Evolutionary conservation across 2,113 vertebrate genomes (phyloP).

Genomic region (Centrocercus urophasianus): DNA sequence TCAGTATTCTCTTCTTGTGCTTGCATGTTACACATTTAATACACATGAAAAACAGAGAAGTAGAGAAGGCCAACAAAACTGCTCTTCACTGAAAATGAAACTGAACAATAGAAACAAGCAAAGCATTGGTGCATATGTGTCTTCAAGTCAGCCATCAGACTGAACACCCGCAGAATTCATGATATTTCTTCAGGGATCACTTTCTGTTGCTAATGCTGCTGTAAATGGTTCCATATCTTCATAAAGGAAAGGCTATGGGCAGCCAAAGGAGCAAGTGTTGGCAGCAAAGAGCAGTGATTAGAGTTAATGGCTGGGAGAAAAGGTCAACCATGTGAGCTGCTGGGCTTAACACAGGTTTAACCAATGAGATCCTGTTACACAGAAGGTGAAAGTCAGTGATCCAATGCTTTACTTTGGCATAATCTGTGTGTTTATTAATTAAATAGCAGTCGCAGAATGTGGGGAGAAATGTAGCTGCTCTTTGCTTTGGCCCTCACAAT

Average conservation of each 20-base stretch:
- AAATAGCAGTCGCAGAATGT: background rate
- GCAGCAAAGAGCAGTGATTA: background rate
- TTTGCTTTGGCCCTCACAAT: background rate
- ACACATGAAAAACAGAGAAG: background rate
- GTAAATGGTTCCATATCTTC: background rate
- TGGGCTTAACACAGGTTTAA: background rate
- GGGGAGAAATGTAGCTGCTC: background rate
- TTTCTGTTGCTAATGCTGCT: background rate
- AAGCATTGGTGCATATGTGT: rapidly evolving
- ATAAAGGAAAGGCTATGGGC: background rate
- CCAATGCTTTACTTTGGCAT: background rate
- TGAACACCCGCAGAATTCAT: background rate
- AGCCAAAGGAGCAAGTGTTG: background rate
- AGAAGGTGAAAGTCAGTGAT: background rate
- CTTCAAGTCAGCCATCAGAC: background rate
- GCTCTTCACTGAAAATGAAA: background rate
- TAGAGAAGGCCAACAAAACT: background rate
- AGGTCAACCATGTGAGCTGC: background rate
- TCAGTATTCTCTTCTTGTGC: background rate
- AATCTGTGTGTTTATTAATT: background rate
- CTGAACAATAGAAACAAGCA: background rate
- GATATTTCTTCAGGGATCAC: background rate
- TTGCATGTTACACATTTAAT: background rate
- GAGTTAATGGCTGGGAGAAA: background rate
- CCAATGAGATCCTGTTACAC: background rate